Evolutionary conservation across 2,888 invertebrate genomes (phyloP).

Genomic region (Prosopocoilus inquinatus): DNA sequence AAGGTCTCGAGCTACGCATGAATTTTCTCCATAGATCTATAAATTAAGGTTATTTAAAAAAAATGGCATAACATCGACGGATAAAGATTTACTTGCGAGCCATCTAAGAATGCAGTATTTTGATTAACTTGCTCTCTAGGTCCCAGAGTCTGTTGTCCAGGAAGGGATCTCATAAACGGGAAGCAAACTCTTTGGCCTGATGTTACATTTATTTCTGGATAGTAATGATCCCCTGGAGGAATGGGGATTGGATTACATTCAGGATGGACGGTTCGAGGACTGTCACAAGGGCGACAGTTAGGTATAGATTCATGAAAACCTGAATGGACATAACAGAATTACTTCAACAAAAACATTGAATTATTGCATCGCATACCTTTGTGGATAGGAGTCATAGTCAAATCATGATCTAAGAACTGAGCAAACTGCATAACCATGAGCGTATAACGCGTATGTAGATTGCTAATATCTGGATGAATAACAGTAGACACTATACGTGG

Average conservation of each 20-base stretch:
- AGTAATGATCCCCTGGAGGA: constrained; percentile 85
- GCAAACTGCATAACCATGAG: constrained; percentile 95
- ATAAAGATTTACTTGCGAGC: constrained; percentile 58
- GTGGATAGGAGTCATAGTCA: constrained; percentile 91
- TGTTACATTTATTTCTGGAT: constrained; percentile 80
- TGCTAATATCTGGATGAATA: constrained; percentile 89
- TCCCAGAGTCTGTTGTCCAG: constrained; percentile 85
- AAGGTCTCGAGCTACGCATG: constrained; percentile 73
- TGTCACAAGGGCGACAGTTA: constrained; percentile 86
- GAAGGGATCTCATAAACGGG: constrained; percentile 91
- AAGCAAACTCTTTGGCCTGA: constrained; percentile 85
- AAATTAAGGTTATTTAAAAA: not conserved
- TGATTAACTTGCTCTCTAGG: constrained; percentile 93
- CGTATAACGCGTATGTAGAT: constrained; percentile 83
- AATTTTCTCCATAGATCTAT: constrained; percentile 81
- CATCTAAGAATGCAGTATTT: constrained; percentile 87
- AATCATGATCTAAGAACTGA: constrained; percentile 91
- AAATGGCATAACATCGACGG: not conserved
- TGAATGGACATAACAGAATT: constrained; percentile 31
- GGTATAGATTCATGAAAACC: constrained; percentile 88
- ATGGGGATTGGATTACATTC: constrained; percentile 93
- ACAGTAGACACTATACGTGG: constrained; percentile 83
- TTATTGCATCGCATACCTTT: constrained; percentile 59
- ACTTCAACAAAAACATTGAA: not conserved
- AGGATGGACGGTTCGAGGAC: constrained; percentile 82